Conservation (phyloP, 2,888 invertebrate species). For the Brachypalpus laphriformis region DNA sequence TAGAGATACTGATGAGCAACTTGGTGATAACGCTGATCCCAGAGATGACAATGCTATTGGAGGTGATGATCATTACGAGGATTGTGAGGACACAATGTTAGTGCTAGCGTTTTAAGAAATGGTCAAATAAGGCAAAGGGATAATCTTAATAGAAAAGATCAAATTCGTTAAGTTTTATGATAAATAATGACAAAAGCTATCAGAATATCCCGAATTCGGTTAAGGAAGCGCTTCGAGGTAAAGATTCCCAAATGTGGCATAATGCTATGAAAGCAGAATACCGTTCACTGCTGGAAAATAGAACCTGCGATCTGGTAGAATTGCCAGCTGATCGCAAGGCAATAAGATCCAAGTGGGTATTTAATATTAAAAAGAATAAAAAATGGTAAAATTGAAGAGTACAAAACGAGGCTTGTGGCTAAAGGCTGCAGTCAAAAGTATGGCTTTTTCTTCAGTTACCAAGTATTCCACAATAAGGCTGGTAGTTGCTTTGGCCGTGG, state of each 20-base stretch:
- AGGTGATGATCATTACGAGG: not conserved
- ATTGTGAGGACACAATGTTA: not conserved
- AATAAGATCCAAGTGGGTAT: constrained; percentile 76
- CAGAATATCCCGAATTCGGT: not conserved
- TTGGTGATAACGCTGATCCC: not conserved
- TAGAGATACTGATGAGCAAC: not conserved
- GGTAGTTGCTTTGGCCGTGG: not conserved
- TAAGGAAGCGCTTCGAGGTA: not conserved
- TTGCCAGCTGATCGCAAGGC: not conserved
- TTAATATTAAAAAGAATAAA: constrained; percentile 73
- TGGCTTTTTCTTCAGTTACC: constrained; percentile 17
- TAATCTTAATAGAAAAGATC: not conserved
- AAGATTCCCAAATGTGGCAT: constrained; percentile 1
- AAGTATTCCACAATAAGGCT: constrained; percentile 15
- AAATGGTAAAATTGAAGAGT: constrained; percentile 65
- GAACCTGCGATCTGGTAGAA: constrained; percentile 5
- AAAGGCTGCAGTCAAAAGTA: constrained; percentile 75
- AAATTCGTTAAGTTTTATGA: not conserved
- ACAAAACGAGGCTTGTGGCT: constrained; percentile 76
- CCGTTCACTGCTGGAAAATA: constrained; percentile 19
- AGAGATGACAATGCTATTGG: not conserved
- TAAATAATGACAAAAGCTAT: not conserved
- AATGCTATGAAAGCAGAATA: constrained; percentile 37
- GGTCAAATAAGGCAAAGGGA: constrained; percentile 9
- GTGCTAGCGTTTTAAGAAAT: constrained; percentile 33